Evolutionary conservation across 2,888 invertebrate genomes (phyloP).

Genomic region (Willowsia nigromaculata): DNA sequence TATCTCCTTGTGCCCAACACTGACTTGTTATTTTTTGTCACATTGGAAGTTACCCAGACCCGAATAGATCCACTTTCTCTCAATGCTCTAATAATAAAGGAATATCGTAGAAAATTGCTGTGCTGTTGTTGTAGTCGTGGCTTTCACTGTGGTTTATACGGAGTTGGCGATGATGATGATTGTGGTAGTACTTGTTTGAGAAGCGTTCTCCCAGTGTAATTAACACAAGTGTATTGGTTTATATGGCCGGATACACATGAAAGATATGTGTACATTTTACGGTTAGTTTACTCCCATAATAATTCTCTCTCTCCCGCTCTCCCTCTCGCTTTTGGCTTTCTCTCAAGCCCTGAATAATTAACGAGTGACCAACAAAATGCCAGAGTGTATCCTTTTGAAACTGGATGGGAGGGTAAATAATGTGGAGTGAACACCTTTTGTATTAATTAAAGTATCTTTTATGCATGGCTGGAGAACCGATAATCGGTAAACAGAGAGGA

Average conservation of each 20-base stretch:
- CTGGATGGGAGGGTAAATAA: neutral
- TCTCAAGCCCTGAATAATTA: neutral
- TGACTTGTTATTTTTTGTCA: no score
- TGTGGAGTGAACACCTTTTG: neutral
- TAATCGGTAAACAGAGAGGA: neutral
- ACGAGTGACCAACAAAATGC: neutral
- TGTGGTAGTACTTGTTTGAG: no score
- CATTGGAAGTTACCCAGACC: no score
- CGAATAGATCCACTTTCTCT: no score
- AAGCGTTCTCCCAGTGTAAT: neutral
- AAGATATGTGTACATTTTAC: neutral
- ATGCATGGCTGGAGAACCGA: neutral
- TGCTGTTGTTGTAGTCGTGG: neutral
- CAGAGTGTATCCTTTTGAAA: neutral
- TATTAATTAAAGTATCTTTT: neutral
- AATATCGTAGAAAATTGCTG: neutral
- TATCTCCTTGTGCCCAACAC: no score
- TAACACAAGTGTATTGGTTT: neutral
- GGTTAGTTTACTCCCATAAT: no score
- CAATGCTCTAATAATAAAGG: no score
- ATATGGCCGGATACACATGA: neutral
- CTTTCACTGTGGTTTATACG: neutral
- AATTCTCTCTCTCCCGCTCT: no score
- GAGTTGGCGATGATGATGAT: neutral
- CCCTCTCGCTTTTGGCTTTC: no score